These are phyloP conservation scores for Mantis religiosa DNA, from an alignment of 2,888 invertebrate genomes.

Conservation along the genomic window DNA sequence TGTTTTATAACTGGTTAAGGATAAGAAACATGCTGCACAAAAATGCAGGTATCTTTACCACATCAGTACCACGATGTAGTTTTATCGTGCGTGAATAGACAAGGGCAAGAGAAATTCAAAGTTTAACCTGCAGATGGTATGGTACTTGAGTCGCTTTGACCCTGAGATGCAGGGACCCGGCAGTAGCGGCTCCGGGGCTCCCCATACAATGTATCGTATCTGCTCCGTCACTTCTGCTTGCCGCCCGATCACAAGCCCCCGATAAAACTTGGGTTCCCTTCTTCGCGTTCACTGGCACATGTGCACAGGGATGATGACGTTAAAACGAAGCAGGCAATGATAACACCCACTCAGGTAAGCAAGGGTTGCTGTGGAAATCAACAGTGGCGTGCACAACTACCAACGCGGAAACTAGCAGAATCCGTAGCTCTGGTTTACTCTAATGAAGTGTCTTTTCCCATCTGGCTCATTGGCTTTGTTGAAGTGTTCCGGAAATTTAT, in stretches of 20 bases:
- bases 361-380: background rate
- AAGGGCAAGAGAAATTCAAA: too few relatives aligned
- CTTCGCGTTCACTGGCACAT: background rate
- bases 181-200: background rate
- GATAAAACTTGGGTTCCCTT: background rate
- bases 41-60: too few relatives aligned
- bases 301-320: background rate
- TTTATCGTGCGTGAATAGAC: too few relatives aligned
- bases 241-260: background rate
- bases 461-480: too few relatives aligned
- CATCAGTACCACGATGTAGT: too few relatives aligned
- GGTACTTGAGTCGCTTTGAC: background rate
- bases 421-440: too few relatives aligned
- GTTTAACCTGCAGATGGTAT: too few relatives aligned
- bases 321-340: background rate
- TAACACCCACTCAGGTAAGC: background rate
- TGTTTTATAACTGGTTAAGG: too few relatives aligned
- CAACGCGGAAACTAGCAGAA: too few relatives aligned
- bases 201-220: background rate
- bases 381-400: background rate
- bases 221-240: background rate
- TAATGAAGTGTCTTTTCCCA: too few relatives aligned
- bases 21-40: too few relatives aligned
- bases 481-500: too few relatives aligned
- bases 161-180: background rate